Evolutionary conservation across 2,888 invertebrate genomes (phyloP).

Genomic region (Thereva unica): DNA sequence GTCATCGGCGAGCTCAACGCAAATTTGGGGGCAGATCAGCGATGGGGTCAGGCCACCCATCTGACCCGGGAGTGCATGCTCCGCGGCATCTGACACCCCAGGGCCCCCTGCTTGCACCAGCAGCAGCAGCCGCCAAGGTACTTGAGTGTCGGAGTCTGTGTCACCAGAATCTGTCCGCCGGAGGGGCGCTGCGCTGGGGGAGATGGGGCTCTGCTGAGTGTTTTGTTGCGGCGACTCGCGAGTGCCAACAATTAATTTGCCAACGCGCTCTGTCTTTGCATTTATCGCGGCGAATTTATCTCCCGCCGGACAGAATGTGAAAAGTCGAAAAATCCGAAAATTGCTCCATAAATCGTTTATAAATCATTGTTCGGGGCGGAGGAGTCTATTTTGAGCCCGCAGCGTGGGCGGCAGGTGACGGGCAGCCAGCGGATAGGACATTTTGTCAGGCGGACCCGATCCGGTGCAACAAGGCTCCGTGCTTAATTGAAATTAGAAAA

Average conservation of each 20-base stretch:
- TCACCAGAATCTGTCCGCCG: not conserved
- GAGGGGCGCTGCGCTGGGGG: not conserved
- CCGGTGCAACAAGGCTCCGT: not conserved
- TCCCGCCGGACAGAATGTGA: slow-evolving; percentile 24
- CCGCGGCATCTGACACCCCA: too few species aligned
- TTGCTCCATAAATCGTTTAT: slow-evolving; percentile 37
- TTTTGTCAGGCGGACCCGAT: slow-evolving; percentile 12
- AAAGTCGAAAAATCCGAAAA: slow-evolving; percentile 36
- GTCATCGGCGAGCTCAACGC: too few species aligned
- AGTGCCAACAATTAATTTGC: slow-evolving; percentile 33
- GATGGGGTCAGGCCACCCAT: too few species aligned
- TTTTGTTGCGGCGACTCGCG: slow-evolving; percentile 13
- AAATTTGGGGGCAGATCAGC: too few species aligned
- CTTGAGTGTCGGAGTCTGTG: not conserved
- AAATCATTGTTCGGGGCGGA: slow-evolving; percentile 35
- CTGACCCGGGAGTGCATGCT: too few species aligned
- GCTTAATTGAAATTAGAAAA: slow-evolving; percentile 30
- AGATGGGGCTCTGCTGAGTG: not conserved
- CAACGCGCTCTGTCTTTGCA: slow-evolving; percentile 30
- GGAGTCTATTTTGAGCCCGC: slow-evolving; percentile 30
- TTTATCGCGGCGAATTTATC: slow-evolving; percentile 33
- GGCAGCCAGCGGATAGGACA: slow-evolving; percentile 20
- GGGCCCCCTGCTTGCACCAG: too few species aligned
- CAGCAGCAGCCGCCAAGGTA: not conserved
- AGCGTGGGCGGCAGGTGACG: slow-evolving; percentile 31